Evolutionary conservation across 2,888 invertebrate genomes (phyloP), one percentile per base, ranked within the genome.

Genomic region (Plebejus anna): DNA sequence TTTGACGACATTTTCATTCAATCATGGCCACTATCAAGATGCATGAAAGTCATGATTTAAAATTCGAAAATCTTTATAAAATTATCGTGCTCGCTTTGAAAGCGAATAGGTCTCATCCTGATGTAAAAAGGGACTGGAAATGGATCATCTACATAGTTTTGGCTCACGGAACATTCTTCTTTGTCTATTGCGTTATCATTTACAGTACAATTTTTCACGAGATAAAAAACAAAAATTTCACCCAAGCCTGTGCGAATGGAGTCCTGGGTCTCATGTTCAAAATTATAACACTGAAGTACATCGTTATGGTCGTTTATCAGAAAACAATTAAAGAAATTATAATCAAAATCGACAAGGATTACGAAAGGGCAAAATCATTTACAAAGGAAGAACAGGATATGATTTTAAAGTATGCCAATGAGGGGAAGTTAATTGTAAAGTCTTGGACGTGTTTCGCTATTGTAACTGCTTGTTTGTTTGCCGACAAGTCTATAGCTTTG

Each of bases 281-380:
- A 51, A 79, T 81, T 0, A 75, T 82, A 5, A 79, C 81, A 6
- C 80, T 81, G 11, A 77, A 80, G 57, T 81, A 81, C 32, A 76
- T 77, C 16, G 76, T 86, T 1, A 77, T 87, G 59, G 6, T 85
- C 1, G 78, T 76, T 51, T 81, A 86, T 75, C 84, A 82, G 70
- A 76, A 81, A 0, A 0, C 72, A 4, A 42, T 88, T 0, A 66
- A 75, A 3, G 78, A 78, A 0, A 66, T 89, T 4, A 84, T 89
- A 0, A 77, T 79, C 1, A 75, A 78, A 4, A 80, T 89, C 3
- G 83, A 86, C n/a, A 76, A 75, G 5, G 88, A 89, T 78, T 89
- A 82, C 73, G 77, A 78, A 11, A 57, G 42, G 0, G 80, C 82
- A 0, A 76, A 79, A 38, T 22, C 76, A 0, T 78, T 84, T 6